phyloP scores from a whole-genome alignment of 2,113 vertebrate species.

The Pampusana beccarii region DNA sequence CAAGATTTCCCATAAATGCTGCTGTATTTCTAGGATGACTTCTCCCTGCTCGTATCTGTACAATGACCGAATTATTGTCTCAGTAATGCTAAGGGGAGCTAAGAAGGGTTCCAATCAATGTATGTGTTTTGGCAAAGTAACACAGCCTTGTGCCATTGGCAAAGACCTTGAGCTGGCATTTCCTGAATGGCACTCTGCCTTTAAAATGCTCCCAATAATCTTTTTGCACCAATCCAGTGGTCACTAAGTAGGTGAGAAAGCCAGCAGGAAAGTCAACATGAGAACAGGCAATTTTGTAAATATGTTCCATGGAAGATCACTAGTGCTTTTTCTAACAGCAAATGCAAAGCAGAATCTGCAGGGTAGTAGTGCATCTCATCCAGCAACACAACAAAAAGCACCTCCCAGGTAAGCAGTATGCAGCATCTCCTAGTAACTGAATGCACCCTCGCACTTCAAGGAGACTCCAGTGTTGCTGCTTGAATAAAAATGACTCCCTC shows the following conservation, averaged over 20 bases:
- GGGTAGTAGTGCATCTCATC: background rate
- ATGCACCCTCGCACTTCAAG: background rate
- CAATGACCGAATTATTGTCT: background rate
- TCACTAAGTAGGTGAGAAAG: background rate
- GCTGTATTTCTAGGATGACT: background rate
- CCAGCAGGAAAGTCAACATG: background rate
- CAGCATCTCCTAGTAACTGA: background rate
- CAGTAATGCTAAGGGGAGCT: background rate
- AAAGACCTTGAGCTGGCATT: background rate
- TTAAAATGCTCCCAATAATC: background rate
- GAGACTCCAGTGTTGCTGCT: background rate
- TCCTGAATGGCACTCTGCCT: background rate
- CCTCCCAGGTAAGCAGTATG: background rate
- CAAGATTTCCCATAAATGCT: background rate
- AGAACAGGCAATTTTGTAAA: background rate
- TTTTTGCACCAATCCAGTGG: background rate
- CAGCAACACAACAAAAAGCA: background rate
- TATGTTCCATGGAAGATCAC: background rate
- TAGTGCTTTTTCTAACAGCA: background rate
- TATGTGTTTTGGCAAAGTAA: background rate
- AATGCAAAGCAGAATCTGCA: background rate
- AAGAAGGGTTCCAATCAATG: background rate
- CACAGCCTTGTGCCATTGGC: background rate
- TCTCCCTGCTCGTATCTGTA: background rate
- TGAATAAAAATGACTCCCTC: background rate